Evolutionary conservation across 2,888 invertebrate genomes (phyloP), one percentile per base, ranked within the genome.

Genomic region (Ametastegia equiseti): DNA sequence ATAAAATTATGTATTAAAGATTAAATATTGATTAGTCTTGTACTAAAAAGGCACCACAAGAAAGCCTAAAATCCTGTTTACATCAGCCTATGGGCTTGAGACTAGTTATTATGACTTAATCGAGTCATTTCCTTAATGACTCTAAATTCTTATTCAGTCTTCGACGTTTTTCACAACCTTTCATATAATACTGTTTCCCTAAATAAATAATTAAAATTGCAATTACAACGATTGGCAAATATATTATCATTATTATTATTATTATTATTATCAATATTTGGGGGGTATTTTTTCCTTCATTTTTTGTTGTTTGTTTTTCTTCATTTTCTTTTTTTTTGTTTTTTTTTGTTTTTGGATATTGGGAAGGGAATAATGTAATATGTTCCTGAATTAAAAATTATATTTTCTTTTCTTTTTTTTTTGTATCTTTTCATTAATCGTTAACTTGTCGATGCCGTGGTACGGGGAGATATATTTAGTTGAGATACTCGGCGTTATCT

Each of bases 71-170:
- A 89, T 87, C 85, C 87, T 89, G 88, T 86, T 87, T 85, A 83
- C 47, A 80, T 84, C 80, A 85, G 84, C 87, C 88, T 87, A 87
- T 87, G 85, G 88, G 86, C 88, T 87, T 85, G 84, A 87, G 91
- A 91, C 91, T 91, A 91, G 91, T 90, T 91, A 88, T 39, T 88
- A 89, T 90, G 91, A 91, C 91, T 91, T 91, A 88, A 88, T 87
- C 87, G 90, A 88, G 89, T 86, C 88, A 83, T 80, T 83, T 82
- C 77, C 80, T 54, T 54, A 75, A 75, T 83, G 83, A 86, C 84
- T 77, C 88, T 86, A 86, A 85, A 84, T 86, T 86, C 85, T 87
- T 85, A 86, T 87, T 90, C 90, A 91, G 90, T 91, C 90, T 91
- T 91, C 88, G 87, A 88, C 81, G 87, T 88, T 81, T 80, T 84